Evolutionary conservation across 2,797 vertebrate species (phyloP).

Genomic region (Allobates femoralis): DNA sequence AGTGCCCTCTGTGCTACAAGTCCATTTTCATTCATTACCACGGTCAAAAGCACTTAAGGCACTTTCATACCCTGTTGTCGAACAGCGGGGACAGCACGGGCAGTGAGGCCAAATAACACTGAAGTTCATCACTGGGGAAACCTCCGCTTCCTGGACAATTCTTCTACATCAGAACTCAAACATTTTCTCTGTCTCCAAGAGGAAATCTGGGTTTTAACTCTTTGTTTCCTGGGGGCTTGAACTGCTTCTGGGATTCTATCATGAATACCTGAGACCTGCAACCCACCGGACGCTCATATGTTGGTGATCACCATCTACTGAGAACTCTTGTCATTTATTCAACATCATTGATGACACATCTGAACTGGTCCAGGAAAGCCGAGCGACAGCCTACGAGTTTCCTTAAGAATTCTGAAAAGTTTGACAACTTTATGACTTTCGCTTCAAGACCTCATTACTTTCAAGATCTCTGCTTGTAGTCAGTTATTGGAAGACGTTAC

Average conservation of each 20-base stretch:
- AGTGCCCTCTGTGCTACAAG: slow-evolving; percentile 85
- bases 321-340: no score
- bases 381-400: background rate
- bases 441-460: background rate
- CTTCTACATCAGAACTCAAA: slow-evolving; percentile 64
- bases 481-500: background rate
- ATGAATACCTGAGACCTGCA: no score
- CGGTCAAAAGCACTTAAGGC: slow-evolving; percentile 98
- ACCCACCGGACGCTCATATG: no score
- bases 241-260: background rate
- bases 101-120: slow-evolving; percentile 73
- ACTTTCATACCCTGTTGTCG: slow-evolving; percentile 93
- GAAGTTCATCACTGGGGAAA: slow-evolving; percentile 76
- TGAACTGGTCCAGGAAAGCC: background rate
- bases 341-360: background rate
- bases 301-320: no score
- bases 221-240: background rate
- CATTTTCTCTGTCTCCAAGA: background rate
- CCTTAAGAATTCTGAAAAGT: background rate
- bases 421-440: background rate
- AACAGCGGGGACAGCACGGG: slow-evolving; percentile 77
- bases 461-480: background rate
- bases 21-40: slow-evolving; percentile 99
- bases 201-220: background rate
- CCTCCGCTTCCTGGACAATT: slow-evolving; percentile 70